Evolutionary conservation across 2,888 invertebrate genomes (phyloP).

Genomic region (Odontomyia ornata): DNA sequence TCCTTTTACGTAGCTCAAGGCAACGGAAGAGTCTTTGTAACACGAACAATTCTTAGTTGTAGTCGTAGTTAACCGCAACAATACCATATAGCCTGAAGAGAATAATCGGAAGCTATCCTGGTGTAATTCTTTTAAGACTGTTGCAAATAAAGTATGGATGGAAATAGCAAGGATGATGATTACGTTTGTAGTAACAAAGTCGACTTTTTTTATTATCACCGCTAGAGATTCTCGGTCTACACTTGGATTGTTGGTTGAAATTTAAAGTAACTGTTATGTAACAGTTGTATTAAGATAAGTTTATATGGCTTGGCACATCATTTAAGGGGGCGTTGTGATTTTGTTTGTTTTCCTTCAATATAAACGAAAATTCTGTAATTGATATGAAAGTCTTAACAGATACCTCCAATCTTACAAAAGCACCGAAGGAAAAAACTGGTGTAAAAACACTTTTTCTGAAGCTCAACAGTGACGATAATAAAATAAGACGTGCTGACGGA

Average conservation of each 20-base stretch:
- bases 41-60: background rate
- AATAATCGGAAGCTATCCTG: constrained; percentile 23
- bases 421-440: too few relatives aligned
- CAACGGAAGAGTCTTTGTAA: constrained; percentile 20
- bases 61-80: constrained; percentile 6
- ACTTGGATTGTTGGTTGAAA: background rate
- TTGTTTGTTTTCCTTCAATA: too few relatives aligned
- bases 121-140: constrained; percentile 19
- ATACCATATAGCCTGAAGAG: constrained; percentile 6
- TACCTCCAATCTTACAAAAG: too few relatives aligned
- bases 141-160: background rate
- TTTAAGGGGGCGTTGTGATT: too few relatives aligned
- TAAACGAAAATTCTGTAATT: too few relatives aligned
- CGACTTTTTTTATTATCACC: constrained; percentile 29
- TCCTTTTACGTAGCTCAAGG: constrained; percentile 36
- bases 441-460: too few relatives aligned
- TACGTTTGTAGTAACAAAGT: constrained; percentile 38
- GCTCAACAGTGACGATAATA: too few relatives aligned
- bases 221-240: background rate
- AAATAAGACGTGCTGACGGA: too few relatives aligned
- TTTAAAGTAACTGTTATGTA: too few relatives aligned
- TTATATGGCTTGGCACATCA: too few relatives aligned
- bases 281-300: too few relatives aligned
- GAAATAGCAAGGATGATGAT: constrained; percentile 33
- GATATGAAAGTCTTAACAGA: too few relatives aligned